Evolutionary conservation across 2,888 invertebrate genomes (phyloP), one percentile per base, ranked within the genome.

Genomic region (Calliopum simillimum): DNA sequence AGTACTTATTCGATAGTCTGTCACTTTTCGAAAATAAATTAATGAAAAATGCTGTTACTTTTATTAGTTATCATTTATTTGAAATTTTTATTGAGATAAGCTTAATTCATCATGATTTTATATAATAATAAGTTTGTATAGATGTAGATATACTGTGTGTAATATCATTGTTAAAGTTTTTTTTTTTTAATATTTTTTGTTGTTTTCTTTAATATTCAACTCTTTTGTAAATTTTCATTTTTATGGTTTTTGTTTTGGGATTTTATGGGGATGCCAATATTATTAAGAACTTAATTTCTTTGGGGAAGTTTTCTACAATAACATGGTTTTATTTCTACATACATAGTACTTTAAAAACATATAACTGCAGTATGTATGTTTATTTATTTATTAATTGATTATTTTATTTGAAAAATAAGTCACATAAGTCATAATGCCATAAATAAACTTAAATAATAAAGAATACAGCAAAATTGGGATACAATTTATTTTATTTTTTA

Each of bases 61-160:
- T 33, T 33, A n/a, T 33, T 33, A 33, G 33, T 33, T 51, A 4
- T 63, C 33, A n/a, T 63, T 41, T 65, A 44, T 21, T 55, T 53
- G 25, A 44, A 44, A 23, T 55, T 65, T 55, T 61, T 65, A 14
- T 65, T 65, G 65, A 65, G 65, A 65, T 55, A 65, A 65, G 65
- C 65, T 65, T 65, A 43, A 55, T 53, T 55, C 55, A 65, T 43
- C 65, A 55, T 53, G 55, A 55, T n/a, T 65, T 55, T 46, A 65
- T 65, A 70, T 70, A 55, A 62, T 53, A 71, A 53, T 53, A 72
- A 72, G 72, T 69, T 64, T 73, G 49, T 51, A 68, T 70, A 68
- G 69, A 49, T 63, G 25, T 69, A 41, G 41, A 12, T 69, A 43
- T 43, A 53, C 33, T 70, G 59, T 58, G 51, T 62, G 69, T 72